Evolutionary conservation across 2,113 vertebrate species (phyloP).

Genomic region (Apeltes quadracus): DNA sequence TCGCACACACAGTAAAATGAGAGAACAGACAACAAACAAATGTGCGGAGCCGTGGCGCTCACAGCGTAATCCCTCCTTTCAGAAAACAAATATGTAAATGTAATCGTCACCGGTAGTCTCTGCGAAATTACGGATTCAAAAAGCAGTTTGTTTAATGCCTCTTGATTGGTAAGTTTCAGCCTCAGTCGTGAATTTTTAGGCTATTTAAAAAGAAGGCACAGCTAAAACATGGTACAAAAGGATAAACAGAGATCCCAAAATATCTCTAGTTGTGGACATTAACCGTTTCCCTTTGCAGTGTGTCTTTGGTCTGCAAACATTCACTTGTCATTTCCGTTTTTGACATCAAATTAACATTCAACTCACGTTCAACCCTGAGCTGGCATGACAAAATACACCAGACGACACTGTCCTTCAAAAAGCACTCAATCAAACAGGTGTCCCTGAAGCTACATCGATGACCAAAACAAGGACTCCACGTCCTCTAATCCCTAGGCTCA

Average conservation of each 20-base stretch:
- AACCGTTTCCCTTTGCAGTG: neutral
- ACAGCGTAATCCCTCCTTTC: neutral
- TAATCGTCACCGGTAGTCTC: neutral
- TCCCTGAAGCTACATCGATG: neutral
- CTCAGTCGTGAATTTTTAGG: too few species aligned
- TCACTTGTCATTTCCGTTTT: neutral
- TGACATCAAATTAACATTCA: neutral
- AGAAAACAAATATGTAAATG: too few species aligned
- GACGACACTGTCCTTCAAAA: neutral
- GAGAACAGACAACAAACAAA: conserved; percentile 27
- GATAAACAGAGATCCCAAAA: neutral
- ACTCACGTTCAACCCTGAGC: neutral
- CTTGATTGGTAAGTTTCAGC: neutral
- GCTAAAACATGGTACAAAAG: neutral
- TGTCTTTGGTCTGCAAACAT: neutral
- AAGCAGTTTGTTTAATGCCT: neutral
- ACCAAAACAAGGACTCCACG: neutral
- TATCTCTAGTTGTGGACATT: neutral
- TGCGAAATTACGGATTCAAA: too few species aligned
- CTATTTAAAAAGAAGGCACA: neutral
- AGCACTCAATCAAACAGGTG: conserved; percentile 42
- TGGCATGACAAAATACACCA: neutral
- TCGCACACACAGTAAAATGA: conserved; percentile 35
- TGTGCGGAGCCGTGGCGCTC: neutral
- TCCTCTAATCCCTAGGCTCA: neutral